phyloP scores from a whole-genome alignment of 2,113 vertebrate genomes.

The Heliornis fulica region DNA sequence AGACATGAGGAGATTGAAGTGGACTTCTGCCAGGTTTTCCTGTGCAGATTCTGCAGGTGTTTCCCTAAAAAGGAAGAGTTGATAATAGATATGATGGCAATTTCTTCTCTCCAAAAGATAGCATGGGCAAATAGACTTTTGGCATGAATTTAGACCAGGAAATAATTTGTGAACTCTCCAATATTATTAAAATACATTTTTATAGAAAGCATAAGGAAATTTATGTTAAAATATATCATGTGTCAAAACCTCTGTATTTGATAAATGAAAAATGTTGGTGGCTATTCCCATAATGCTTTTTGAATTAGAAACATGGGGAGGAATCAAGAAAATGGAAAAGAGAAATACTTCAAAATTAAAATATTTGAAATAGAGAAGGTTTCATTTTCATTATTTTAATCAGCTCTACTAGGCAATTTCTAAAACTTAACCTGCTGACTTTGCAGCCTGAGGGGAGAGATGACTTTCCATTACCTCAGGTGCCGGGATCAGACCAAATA shows the following conservation, averaged over 20 bases:
- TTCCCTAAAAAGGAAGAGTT: slow-evolving; percentile 21
- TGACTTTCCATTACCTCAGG: not conserved
- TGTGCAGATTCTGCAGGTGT: slow-evolving; percentile 26
- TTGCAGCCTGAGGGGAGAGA: not conserved
- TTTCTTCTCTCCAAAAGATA: slow-evolving; percentile 23
- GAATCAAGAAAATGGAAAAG: not conserved
- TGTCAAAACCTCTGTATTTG: not conserved
- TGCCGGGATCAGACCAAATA: not conserved
- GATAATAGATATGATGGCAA: not conserved
- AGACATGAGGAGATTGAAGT: not conserved
- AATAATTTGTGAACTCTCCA: slow-evolving; percentile 1
- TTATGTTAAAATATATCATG: not conserved
- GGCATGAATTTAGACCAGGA: not conserved
- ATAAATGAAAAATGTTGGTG: slow-evolving; percentile 20
- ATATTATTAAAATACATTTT: not conserved
- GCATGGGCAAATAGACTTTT: not conserved
- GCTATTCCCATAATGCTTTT: not conserved
- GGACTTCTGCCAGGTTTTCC: slow-evolving; percentile 25
- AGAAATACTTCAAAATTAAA: not conserved
- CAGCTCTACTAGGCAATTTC: not conserved
- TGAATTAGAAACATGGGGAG: slow-evolving; percentile 3
- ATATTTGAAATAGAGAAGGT: not conserved
- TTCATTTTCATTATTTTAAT: not conserved
- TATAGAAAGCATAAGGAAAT: slow-evolving; percentile 14
- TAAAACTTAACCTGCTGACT: not conserved